Percentiles rank a stretch among this genome's conserved stretches.
phyloP scores from a whole-genome alignment of 2,888 invertebrate genomes.

The Conistra vaccinii region DNA sequence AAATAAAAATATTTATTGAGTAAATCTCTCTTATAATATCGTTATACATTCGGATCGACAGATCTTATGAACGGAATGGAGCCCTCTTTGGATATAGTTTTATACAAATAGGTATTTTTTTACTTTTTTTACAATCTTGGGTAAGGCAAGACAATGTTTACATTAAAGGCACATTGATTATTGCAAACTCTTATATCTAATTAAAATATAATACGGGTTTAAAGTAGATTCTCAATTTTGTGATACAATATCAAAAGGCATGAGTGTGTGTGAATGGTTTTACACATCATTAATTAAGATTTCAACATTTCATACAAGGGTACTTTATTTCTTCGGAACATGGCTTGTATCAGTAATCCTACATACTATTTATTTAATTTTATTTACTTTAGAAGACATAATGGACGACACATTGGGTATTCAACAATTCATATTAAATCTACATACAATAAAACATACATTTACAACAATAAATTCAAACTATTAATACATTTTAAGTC shows the following conservation, averaged over 20 bases:
- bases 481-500: constrained; percentile 37
- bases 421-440: constrained; percentile 35
- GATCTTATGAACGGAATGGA: constrained; percentile 68
- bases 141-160: constrained; percentile 83
- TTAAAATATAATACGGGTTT: constrained; percentile 49
- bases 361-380: constrained; percentile 4
- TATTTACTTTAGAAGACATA: constrained; percentile 18
- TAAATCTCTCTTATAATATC: constrained; percentile 68
- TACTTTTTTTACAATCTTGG: constrained; percentile 65
- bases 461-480: constrained; percentile 51
- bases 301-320: background rate
- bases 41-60: constrained; percentile 65
- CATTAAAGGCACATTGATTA: constrained; percentile 79
- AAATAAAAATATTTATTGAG: constrained; percentile 72
- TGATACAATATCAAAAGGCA: constrained; percentile 24
- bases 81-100: constrained; percentile 69
- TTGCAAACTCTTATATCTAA: constrained; percentile 70
- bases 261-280: background rate
- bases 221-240: constrained; percentile 20
- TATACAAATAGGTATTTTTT: constrained; percentile 67
- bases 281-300: background rate
- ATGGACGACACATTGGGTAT: constrained; percentile 16
- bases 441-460: constrained; percentile 30
- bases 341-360: background rate
- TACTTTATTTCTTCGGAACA: background rate